Conservation (phyloP, 2,888 invertebrate genomes). For the Mesochorus sp. region DNA sequence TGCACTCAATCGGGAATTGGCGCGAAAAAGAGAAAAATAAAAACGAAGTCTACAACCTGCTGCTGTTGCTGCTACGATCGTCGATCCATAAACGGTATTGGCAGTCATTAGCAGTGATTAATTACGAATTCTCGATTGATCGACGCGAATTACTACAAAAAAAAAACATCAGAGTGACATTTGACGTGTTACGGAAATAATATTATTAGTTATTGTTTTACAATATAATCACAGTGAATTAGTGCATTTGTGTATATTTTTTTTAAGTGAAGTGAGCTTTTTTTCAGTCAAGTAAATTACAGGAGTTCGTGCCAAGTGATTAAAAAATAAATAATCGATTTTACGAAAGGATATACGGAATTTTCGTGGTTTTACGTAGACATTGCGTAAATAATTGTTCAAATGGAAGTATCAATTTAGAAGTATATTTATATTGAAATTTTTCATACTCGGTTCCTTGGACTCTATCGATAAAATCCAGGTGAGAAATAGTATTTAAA, state of each 20-base stretch:
- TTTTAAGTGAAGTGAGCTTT: background rate
- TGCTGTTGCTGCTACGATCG: background rate
- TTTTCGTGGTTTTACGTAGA: background rate
- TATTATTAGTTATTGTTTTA: background rate
- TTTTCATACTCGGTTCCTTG: conserved; percentile 18
- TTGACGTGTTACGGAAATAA: background rate
- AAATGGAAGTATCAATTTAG: conserved; percentile 54
- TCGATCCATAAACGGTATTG: background rate
- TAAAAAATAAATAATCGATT: conserved; percentile 3
- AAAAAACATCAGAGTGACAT: background rate
- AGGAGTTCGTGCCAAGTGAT: conserved; percentile 29
- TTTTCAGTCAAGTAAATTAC: conserved; percentile 34
- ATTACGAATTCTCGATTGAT: background rate
- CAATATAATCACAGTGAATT: background rate
- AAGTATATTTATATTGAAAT: conserved; percentile 12
- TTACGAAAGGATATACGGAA: background rate
- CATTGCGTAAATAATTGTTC: background rate
- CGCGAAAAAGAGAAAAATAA: background rate
- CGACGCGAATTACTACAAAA: background rate
- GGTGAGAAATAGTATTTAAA: conserved; percentile 40
- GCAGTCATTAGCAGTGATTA: background rate
- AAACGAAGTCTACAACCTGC: no score
- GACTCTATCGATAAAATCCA: conserved; percentile 23
- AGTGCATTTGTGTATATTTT: conserved; percentile 4
- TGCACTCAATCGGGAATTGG: background rate